phyloP scores from a whole-genome alignment of 2,888 invertebrate genomes.

The Colostygia pectinataria region DNA sequence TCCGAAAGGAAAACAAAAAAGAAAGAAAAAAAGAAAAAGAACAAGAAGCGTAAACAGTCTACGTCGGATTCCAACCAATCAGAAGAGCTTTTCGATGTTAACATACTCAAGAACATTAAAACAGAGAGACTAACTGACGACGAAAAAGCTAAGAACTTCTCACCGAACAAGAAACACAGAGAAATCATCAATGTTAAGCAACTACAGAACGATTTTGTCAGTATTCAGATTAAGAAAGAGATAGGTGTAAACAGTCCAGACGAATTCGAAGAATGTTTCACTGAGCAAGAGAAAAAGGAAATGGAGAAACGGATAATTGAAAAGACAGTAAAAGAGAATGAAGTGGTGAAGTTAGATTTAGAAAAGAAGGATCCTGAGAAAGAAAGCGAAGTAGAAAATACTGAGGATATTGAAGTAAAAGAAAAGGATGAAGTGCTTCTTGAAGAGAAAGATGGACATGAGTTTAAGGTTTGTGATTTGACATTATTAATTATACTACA shows the following conservation, averaged over 20 bases:
- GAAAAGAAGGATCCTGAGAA: conserved; percentile 5
- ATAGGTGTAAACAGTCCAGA: conserved; percentile 27
- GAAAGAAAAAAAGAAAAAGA: conserved; percentile 42
- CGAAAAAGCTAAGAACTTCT: conserved; percentile 61
- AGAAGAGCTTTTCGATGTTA: conserved; percentile 68
- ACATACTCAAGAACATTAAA: conserved; percentile 73
- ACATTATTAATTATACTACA: neutral
- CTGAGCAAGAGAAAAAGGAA: conserved; percentile 7
- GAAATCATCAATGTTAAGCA: conserved; percentile 77
- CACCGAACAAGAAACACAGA: conserved; percentile 58
- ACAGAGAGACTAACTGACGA: conserved; percentile 71
- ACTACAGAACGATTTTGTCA: conserved; percentile 73
- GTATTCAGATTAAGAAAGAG: conserved; percentile 67
- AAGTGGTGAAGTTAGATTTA: conserved; percentile 6
- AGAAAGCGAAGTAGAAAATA: neutral
- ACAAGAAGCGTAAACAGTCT: conserved; percentile 55
- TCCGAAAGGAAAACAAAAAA: conserved; percentile 43
- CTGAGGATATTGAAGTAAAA: conserved; percentile 3
- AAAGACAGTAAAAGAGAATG: neutral
- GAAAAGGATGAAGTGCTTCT: conserved; percentile 9
- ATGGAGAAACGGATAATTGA: conserved; percentile 10
- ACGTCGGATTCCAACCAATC: conserved; percentile 56
- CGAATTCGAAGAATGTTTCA: conserved; percentile 22
- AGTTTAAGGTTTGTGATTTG: conserved; percentile 36
- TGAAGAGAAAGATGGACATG: conserved; percentile 29